Percentiles rank a stretch among this genome's conserved stretches.
These are phyloP conservation scores for Leucoraja ocellata DNA, from an alignment of 2,797 vertebrate genomes.

Conservation along the genomic window DNA sequence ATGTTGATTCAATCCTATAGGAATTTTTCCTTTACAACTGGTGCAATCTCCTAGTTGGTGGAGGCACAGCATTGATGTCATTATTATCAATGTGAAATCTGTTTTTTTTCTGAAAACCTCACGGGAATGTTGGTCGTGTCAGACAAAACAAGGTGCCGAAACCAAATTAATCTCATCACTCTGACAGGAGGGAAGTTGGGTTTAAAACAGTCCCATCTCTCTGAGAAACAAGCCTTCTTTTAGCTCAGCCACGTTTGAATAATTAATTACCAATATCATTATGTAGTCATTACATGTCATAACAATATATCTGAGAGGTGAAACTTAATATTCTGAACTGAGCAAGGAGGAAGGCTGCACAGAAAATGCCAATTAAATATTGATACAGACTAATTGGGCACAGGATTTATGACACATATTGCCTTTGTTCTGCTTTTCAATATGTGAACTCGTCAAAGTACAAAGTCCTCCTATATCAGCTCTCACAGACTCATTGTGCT, in stretches of 20 bases:
- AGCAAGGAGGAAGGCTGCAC: constrained; percentile 54
- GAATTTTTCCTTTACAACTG: constrained; percentile 29
- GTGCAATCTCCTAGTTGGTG: constrained; percentile 23
- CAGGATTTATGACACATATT: constrained; percentile 73
- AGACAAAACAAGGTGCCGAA: constrained; percentile 39
- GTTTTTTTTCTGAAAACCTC: constrained; percentile 22
- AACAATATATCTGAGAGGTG: constrained; percentile 79
- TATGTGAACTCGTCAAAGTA: constrained; percentile 38
- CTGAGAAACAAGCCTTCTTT: constrained; percentile 38
- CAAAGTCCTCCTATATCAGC: constrained; percentile 38
- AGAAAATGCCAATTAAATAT: constrained; percentile 77
- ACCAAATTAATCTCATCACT: constrained; percentile 38
- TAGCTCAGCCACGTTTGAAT: constrained; percentile 63
- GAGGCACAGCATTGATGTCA: constrained; percentile 36
- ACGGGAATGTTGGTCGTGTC: constrained; percentile 24
- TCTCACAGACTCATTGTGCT: constrained; percentile 38
- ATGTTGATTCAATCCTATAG: constrained; percentile 25
- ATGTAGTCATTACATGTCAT: constrained; percentile 84
- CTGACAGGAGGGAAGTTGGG: constrained; percentile 36
- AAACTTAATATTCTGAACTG: constrained; percentile 49
- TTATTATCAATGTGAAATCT: constrained; percentile 31
- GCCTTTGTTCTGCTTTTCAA: constrained; percentile 54
- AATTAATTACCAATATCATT: constrained; percentile 94
- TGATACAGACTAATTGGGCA: constrained; percentile 93
- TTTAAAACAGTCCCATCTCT: constrained; percentile 38